phyloP scores from a whole-genome alignment of 2,888 invertebrate species.

The Erebia epiphron region DNA sequence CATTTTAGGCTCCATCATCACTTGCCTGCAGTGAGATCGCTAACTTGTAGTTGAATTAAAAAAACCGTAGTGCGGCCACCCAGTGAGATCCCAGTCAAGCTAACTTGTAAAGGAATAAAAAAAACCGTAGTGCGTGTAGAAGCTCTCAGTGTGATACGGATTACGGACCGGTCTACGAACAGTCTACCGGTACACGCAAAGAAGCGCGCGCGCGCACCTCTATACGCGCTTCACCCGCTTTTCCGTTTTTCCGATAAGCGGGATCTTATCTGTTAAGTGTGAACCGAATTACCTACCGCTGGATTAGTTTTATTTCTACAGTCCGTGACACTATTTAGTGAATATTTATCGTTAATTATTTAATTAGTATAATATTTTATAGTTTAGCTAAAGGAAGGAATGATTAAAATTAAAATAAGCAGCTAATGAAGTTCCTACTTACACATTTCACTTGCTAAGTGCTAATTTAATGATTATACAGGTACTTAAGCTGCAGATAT shows the following conservation, averaged over 20 bases:
- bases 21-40: not conserved
- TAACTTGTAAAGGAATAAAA: too few relatives aligned
- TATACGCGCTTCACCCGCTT: constrained; percentile 9
- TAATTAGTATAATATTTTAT: too few relatives aligned
- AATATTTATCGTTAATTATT: too few relatives aligned
- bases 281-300: not conserved
- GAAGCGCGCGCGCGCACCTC: constrained; percentile 33
- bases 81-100: too few relatives aligned
- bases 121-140: constrained; percentile 26
- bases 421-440: too few relatives aligned
- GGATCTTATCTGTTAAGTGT: not conserved
- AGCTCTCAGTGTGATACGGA: not conserved
- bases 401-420: too few relatives aligned
- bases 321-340: not conserved
- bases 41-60: too few relatives aligned
- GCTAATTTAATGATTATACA: too few relatives aligned
- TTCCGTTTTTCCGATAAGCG: constrained; percentile 1
- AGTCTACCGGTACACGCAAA: constrained; percentile 25
- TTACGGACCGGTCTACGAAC: not conserved
- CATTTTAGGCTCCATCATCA: too few relatives aligned
- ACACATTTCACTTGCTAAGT: too few relatives aligned
- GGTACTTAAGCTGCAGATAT: too few relatives aligned
- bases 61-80: constrained; percentile 21
- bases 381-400: too few relatives aligned
- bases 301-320: not conserved